Evolutionary conservation across 2,113 vertebrate species (phyloP), one percentile per base, ranked within the genome.

Genomic region (Nibea albiflora): DNA sequence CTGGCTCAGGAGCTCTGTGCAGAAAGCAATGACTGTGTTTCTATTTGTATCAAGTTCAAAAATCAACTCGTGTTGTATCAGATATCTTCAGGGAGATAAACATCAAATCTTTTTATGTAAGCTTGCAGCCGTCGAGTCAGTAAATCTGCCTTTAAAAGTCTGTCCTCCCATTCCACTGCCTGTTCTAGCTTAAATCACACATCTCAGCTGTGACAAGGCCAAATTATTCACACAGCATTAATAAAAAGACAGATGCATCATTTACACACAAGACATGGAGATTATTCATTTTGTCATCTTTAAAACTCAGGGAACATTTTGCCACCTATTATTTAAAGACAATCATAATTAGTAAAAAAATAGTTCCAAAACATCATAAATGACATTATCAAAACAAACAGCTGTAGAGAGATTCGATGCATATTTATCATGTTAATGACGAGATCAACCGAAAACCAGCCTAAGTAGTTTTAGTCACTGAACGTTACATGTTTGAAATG

Each of bases 391-490:
- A 76, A 78, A 83, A 87, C 72, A 87, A 78, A 72, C 75, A 85
- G 10, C 56, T 77, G 61, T 39, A 31, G 28, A 31, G 67, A 76
- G 47, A 50, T 31, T 42, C 66, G 3, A 73, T 78, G 35, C 72
- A 54, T 78, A 88, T 82, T 68, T 65, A 87, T 79, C 28, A 73
- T 73, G 75, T 65, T 74, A 71, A 70, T 76, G 71, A 87, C 16
- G 69, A 70, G 64, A 77, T 50, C 42, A 56, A 54, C 47, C 49
- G 47, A 52, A 78, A 78, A 58, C 16, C 17, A 52, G 61, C 63
- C 69, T 63, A 2, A 2, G 14, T 53, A 46, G 50, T 83, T 75
- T 74, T 16, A 66, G 68, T 76, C 67, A 35, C 28, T 26, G 44
- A 47, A 76, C 46, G 79, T 65, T 78, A 67, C 35, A 7, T 67